Base-by-base conservation (phyloP, 1,140 invertebrate genomes). In the Drosophila sturtevanti region DNA sequence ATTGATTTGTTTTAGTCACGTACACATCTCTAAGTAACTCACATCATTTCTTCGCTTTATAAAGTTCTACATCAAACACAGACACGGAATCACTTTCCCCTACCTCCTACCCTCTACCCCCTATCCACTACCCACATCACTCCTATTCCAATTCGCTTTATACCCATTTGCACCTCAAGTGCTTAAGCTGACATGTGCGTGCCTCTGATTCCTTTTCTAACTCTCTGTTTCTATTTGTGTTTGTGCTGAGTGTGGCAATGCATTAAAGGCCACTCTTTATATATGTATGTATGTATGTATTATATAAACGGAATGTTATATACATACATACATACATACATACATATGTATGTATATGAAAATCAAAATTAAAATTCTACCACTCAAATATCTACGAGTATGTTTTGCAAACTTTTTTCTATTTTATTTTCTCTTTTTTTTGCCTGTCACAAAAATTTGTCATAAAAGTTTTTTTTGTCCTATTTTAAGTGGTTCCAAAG, bases 111-210 rank as follows among this genome's bases (percentile, higher is more conserved):
- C 34, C 22, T 48, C 31, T 35, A 27, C 11, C 18, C 31, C 34
- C 16, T 21, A 18, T n/a, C 16, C 37, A n/a, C 11, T 22, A 7
- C n/a, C n/a, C 54, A 14, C 31, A 56, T 6, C 6, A 6, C 5
- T 16, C n/a, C 2, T 21, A 58, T 58, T 35, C 55, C 12, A 14
- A 44, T 16, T 68, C 21, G 51, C 56, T 62, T 68, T 75, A 44
- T 31, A 62, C 71, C 79, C 68, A 81, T 87, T 87, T 68, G 79
- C 82, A 87, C 82, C 84, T 87, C 72, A 89, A 86, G 82, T 89
- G 65, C 82, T 89, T 79, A 79, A 76, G 63, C 76, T 52, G 68
- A 60, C 65, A 79, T 77, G 65, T 74, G 65, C 60, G 55, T 67
- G 38, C 41, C 55, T 76, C 62, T 64, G 61, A 61, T 58, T 54